phyloP scores from a whole-genome alignment of 2,797 vertebrate species.

The Liasis olivaceus region DNA sequence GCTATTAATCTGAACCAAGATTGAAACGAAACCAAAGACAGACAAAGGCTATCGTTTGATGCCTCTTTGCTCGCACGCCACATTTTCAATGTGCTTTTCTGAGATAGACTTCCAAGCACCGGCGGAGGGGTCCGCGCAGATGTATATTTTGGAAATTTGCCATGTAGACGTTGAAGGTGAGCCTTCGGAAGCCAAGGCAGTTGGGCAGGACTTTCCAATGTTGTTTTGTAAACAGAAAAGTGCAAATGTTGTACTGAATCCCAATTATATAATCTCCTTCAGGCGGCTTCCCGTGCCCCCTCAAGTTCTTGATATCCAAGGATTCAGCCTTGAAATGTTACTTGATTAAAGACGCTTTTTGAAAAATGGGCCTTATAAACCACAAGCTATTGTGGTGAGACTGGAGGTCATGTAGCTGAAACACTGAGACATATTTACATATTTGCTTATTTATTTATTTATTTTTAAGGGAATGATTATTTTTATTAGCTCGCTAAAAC shows the following conservation, averaged over 20 bases:
- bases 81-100: not conserved
- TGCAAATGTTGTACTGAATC: not conserved
- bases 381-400: not conserved
- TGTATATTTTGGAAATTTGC: too few relatives aligned
- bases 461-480: not conserved
- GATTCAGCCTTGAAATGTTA: not conserved
- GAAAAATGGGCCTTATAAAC: not conserved
- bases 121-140: not conserved
- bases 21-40: too few relatives aligned
- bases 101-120: not conserved
- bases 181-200: not conserved
- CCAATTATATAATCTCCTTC: not conserved
- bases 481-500: not conserved
- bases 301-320: not conserved
- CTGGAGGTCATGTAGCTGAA: not conserved
- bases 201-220: not conserved
- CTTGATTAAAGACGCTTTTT: not conserved
- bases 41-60: not conserved
- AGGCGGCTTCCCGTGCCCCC: not conserved
- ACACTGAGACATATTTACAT: not conserved
- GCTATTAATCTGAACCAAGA: not conserved
- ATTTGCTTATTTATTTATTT: not conserved
- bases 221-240: not conserved
- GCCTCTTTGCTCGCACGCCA: not conserved
- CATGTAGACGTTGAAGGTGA: too few relatives aligned